Conservation (phyloP, 2,888 invertebrate genomes). For the Thalpophila matura region DNA sequence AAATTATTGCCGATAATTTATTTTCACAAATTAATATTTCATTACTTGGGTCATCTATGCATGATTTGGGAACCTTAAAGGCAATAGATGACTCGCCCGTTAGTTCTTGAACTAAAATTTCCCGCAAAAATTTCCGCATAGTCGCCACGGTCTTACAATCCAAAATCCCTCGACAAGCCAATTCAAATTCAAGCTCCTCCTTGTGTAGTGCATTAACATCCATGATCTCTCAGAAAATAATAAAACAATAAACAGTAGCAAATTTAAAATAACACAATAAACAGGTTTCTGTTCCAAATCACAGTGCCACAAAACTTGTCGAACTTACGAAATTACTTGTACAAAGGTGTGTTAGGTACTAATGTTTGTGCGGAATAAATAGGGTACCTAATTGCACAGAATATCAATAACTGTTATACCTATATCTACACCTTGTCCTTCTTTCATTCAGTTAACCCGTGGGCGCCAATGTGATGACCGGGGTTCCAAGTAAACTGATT, state of each 20-base stretch:
- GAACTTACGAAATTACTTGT: no score
- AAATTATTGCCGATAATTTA: slow-evolving; percentile 1
- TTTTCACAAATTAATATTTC: slow-evolving; percentile 11
- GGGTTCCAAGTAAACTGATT: no score
- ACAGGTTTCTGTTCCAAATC: no score
- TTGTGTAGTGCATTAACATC: slow-evolving; percentile 11
- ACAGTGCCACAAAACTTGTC: no score
- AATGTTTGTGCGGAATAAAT: no score
- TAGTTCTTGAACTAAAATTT: slow-evolving; percentile 8
- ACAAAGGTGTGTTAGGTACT: no score
- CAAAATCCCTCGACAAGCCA: slow-evolving; percentile 4
- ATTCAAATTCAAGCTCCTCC: slow-evolving; percentile 6
- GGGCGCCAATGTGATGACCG: slow-evolving; percentile 6
- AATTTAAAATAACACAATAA: no score
- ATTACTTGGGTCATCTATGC: neutral
- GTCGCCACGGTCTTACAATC: slow-evolving; percentile 11
- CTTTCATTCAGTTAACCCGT: slow-evolving; percentile 3
- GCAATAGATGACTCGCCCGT: slow-evolving; percentile 10
- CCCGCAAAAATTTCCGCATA: slow-evolving; percentile 8
- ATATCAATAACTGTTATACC: no score
- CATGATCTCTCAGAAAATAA: neutral
- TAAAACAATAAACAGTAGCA: no score
- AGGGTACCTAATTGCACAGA: no score
- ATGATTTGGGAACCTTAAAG: slow-evolving; percentile 3
- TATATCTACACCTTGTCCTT: neutral